Evolutionary conservation across 2,888 invertebrate species (phyloP), one percentile per base, ranked within the genome.

Genomic region (Spilarctia lutea): DNA sequence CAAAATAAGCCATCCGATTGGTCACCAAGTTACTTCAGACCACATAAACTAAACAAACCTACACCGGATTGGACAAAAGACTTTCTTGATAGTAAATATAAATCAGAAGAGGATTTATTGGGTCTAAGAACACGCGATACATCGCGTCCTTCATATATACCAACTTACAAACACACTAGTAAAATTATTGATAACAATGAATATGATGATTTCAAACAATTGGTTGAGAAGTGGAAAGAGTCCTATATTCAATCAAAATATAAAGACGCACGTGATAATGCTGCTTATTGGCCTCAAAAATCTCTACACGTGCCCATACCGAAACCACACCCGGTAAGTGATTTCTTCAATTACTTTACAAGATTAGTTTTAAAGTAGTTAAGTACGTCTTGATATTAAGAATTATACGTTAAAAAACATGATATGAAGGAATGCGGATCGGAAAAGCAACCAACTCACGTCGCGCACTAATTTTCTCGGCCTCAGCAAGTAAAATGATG

Each of bases 381-480:
- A 30, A 18, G 16, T 7, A 63, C 7, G 27, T 30, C 63, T 63
- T 63, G 18, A 30, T 30, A 63, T 63, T 30, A 30, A 63, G 16
- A 63, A 30, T 30, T 30, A 20, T 63, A 30, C 63, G 30, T 16
- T 68, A 71, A 90, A 93, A 91, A 88, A 83, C 81, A 79, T 83
- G 81, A 85, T 83, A 90, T 83, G 85, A 87, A 88, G 93, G 95
- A 94, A 96, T 96, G 95, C 95, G 95, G 95, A 95, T 94, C 91
- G 91, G 91, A 92, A 92, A 91, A 91, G 89, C 89, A 89, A 89
- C 86, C 86, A 87, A 84, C 88, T 89, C 88, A 88, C 95, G 94
- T 95, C 93, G 90, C 92, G 95, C 94, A 94, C 95, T 94, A 92
- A 94, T 95, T 95, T 95, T 89, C 86, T 92, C 92, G 91, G 87